Percentiles rank a stretch among this genome's conserved stretches.
Evolutionary conservation across 2,888 invertebrate species (phyloP).

Genomic region (Halictus ligatus): DNA sequence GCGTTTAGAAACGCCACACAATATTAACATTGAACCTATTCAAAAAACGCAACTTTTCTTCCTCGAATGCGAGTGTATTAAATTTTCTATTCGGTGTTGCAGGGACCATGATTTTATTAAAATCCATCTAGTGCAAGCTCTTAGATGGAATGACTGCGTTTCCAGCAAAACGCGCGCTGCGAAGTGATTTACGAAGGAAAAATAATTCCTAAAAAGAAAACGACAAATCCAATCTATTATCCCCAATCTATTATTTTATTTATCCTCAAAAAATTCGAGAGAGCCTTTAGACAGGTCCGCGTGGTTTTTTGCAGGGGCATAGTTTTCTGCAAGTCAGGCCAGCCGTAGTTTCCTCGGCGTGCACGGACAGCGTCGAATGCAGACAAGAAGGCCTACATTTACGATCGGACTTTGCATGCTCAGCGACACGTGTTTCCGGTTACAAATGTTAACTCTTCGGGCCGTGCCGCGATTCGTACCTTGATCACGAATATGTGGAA

Average conservation of each 20-base stretch:
- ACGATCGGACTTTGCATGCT: constrained; percentile 56
- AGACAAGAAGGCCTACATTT: constrained; percentile 43
- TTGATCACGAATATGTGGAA: constrained; percentile 61
- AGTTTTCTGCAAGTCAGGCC: neutral
- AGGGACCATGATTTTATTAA: neutral
- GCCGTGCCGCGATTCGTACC: constrained; percentile 48
- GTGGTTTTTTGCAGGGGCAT: neutral
- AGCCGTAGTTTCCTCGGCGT: neutral
- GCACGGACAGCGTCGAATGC: neutral
- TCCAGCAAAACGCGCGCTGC: neutral
- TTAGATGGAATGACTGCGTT: neutral
- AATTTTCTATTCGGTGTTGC: neutral
- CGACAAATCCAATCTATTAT: neutral
- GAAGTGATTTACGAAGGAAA: neutral
- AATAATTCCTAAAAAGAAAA: neutral
- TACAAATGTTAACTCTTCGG: constrained; percentile 44
- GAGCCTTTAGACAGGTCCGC: neutral
- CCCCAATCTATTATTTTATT: no score
- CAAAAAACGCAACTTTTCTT: no score
- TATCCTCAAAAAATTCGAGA: neutral
- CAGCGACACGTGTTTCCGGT: constrained; percentile 61
- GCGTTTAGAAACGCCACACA: no score
- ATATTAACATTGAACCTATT: no score
- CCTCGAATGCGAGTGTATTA: no score
- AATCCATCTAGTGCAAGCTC: neutral